Base-by-base conservation (phyloP, 92 coral and sea anemone genomes). In the Galaxea fascicularis region DNA sequence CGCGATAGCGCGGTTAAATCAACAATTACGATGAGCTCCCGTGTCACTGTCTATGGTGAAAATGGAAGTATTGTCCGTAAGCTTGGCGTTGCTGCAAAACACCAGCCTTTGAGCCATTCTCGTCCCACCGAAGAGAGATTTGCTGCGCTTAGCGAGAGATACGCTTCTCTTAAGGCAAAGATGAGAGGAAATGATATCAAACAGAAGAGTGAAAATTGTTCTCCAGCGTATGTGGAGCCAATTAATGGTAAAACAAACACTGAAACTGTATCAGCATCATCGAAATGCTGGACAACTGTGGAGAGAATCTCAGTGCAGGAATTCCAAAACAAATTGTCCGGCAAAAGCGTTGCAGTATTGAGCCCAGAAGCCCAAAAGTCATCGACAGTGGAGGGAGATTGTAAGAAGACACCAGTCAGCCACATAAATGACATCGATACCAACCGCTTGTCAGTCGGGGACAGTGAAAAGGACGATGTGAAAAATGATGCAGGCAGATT, bases 71-170 rank as follows among this genome's bases (percentile, higher is more conserved):
- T 47, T 8, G 68, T 71, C n/a, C 58, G 79, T 57, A 82, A 71
- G 26, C 5, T 18, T 25, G 86, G 72, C 21, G 25, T 14, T 1
- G 65, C 63, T 59, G 45, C 30, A 21, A 59, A 20, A n/a, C 49
- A 14, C 1, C 64, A 77, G 10, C 76, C 57, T 63, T 11, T 80
- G 13, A 53, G 49, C 22, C 87, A 78, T 11, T 71, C 85, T 26
- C 71, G 79, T 29, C 91, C 94, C 22, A 91, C 94, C 0, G 89
- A 84, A 4, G 65, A 88, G 54, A 68, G 94, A 53, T 91, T 91
- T 88, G 94, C 89, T 18, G 92, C 92, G 24, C 86, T 91, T 12
- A 91, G 94, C 60, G 92, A 91, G 76, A 89, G 92, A 25, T 91
- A 83, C 62, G 88, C 88, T 53, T 66, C 87, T 30, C 57, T 91